phyloP scores from a whole-genome alignment of 1,140 invertebrate species.

The Delia radicum region DNA sequence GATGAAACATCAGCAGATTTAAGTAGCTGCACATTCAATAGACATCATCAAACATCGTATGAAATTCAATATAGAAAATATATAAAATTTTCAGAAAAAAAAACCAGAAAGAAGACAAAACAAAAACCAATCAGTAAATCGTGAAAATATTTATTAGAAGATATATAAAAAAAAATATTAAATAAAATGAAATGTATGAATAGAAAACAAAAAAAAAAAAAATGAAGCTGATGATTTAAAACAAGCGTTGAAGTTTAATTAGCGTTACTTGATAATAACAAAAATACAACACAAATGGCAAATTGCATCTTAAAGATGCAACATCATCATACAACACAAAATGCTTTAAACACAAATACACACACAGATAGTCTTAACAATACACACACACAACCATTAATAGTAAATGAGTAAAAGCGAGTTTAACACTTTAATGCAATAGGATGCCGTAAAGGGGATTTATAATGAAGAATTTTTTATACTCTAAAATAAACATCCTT shows the following conservation, averaged over 20 bases:
- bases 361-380: background rate
- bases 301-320: conserved; percentile 41
- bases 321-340: conserved; percentile 2
- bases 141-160: conserved; percentile 1
- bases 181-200: conserved; percentile 9
- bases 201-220: conserved; percentile 30
- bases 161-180: conserved; percentile 1
- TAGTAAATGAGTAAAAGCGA: background rate
- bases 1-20: conserved; percentile 54
- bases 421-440: background rate
- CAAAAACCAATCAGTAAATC: conserved; percentile 3
- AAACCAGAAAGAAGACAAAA: background rate
- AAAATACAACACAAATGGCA: conserved; percentile 37
- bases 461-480: too few species aligned
- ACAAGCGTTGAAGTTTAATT: conserved; percentile 44
- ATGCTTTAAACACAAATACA: background rate
- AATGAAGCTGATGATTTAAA: conserved; percentile 40
- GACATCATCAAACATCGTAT: background rate
- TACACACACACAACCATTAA: background rate
- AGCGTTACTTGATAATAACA: conserved; percentile 44
- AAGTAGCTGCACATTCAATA: conserved; percentile 38
- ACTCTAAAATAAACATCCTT: too few species aligned
- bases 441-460: too few species aligned
- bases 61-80: conserved; percentile 4
- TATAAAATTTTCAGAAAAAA: conserved; percentile 33